Evolutionary conservation across 1,140 invertebrate species (phyloP).

Genomic region (Zaprionus capensis): DNA sequence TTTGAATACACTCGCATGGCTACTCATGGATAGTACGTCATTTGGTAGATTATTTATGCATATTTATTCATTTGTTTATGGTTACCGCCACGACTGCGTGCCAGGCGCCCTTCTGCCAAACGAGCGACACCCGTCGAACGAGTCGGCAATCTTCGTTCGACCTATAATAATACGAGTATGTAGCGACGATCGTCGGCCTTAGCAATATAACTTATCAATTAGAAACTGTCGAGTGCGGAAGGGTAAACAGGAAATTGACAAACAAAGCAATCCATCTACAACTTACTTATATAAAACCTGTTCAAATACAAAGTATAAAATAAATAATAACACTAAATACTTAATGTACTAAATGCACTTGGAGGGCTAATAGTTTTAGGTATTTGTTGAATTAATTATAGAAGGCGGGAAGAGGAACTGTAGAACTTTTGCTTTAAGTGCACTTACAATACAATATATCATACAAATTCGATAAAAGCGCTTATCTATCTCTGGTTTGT

Average conservation of each 20-base stretch:
- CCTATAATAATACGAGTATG: not conserved
- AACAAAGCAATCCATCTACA: conserved; percentile 15
- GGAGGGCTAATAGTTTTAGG: not conserved
- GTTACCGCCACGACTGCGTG: conserved; percentile 23
- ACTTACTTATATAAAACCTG: not conserved
- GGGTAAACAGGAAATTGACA: conserved; percentile 24
- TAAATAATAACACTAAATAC: not conserved
- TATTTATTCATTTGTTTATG: conserved; percentile 51
- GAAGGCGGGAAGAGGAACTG: not conserved
- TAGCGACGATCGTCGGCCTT: not conserved
- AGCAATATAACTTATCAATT: conserved; percentile 11
- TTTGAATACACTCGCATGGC: not conserved
- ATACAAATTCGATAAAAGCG: not conserved
- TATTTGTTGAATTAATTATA: not conserved
- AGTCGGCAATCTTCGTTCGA: conserved; percentile 2
- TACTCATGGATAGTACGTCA: conserved; percentile 7
- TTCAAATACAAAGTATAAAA: not conserved
- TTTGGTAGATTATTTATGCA: conserved; percentile 27
- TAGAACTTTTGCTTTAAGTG: not conserved
- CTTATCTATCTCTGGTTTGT: not conserved
- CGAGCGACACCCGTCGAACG: conserved; percentile 10
- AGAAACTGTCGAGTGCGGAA: not conserved
- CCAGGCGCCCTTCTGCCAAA: conserved; percentile 36
- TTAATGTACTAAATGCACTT: not conserved
- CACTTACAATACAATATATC: not conserved